Evolutionary conservation across 1,140 invertebrate species (phyloP).

Genomic region (Diachasmimorpha longicaudata): DNA sequence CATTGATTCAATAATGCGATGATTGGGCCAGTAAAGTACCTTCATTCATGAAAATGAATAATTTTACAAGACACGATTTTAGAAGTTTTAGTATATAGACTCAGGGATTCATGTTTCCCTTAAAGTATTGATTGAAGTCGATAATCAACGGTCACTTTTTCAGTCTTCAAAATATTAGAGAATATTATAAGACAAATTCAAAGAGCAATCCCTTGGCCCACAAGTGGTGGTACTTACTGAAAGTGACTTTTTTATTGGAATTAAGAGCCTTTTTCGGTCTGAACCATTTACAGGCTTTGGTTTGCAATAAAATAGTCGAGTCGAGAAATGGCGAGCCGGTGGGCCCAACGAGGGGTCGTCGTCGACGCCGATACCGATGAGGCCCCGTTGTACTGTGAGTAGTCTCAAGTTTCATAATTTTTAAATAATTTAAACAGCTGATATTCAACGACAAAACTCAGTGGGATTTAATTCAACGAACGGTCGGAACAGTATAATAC

Average conservation of each 20-base stretch:
- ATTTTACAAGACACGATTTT: no score
- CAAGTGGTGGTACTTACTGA: slow-evolving; percentile 44
- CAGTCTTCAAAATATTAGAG: no score
- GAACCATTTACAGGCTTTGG: slow-evolving; percentile 49
- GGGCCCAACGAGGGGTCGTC: slow-evolving; percentile 52
- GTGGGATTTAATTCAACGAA: not conserved
- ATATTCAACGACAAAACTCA: not conserved
- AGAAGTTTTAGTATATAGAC: no score
- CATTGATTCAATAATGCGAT: no score
- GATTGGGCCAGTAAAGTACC: no score
- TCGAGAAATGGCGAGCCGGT: slow-evolving; percentile 54
- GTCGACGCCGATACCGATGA: slow-evolving; percentile 48
- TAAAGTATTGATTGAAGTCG: no score
- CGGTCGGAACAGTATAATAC: not conserved
- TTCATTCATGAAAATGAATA: no score
- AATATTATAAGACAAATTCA: not conserved
- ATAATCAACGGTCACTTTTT: no score
- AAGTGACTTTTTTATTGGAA: slow-evolving; percentile 38
- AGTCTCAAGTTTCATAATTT: not conserved
- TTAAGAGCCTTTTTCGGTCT: slow-evolving; percentile 38
- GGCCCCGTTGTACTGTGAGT: slow-evolving; percentile 36
- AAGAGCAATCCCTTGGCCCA: not conserved
- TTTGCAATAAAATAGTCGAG: slow-evolving; percentile 42
- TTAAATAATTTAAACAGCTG: not conserved
- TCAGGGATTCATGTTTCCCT: no score